Base-by-base conservation (phyloP, 1,140 invertebrate species). In the Catajapyx aquilonaris region DNA sequence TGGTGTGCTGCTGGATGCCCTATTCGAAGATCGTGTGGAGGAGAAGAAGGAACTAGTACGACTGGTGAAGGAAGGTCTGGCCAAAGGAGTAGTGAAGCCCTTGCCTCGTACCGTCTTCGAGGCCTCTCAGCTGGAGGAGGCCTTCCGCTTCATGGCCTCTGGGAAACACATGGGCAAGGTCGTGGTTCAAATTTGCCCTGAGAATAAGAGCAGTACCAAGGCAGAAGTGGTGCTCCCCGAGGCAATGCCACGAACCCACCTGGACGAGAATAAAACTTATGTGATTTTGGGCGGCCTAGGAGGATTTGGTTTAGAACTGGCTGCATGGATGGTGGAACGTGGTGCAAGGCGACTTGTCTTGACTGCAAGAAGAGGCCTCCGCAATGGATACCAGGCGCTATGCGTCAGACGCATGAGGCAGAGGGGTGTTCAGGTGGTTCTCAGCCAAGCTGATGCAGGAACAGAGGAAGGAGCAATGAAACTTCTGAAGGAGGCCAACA, bases 131-230 rank as follows among this genome's bases (percentile, higher is more conserved):
- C 68, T 86, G n/a, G 88, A 95, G 56, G 76, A 86, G 53, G 88
- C 87, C 2, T 95, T 94, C 65, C 65, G 73, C 42, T 96, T 71
- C 52, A 95, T 97, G 85, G 88, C 87, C n/a, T 75, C 81, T 1
- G 90, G 90, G 25, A 91, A 88, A 61, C 90, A 96, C 56, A 91
- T 94, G 41, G 91, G 91, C 46, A 96, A 96, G 66, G 88, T 97
- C 10, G 49, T 95, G 7, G 52, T 95, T 31, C 80, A 91, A 56
- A 77, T 96, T 31, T 65, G 76, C 17, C 69, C 79, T 13, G 81
- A 87, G n/a, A n/a, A n/a, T n/a, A n/a, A n/a, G n/a, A n/a, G n/a
- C n/a, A n/a, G n/a, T n/a, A n/a, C n/a, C n/a, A n/a, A n/a, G n/a
- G 34, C 47, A 30, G 52, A 55, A 10, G 54, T 57, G 45, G 50